Conservation (phyloP, 92 coral and sea anemone genomes). For the Desmophyllum pertusum region DNA sequence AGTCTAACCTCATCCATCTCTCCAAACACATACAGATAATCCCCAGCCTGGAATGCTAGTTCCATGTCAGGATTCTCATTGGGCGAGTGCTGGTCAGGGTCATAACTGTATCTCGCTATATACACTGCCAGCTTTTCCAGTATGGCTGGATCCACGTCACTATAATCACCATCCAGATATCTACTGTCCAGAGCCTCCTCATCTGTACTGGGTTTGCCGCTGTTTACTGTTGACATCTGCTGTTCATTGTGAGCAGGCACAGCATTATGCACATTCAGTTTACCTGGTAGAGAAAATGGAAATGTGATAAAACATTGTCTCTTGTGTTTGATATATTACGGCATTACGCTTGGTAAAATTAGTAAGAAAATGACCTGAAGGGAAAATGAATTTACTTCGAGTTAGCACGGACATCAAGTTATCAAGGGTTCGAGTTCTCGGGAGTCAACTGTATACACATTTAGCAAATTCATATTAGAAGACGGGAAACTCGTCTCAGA, state of each 20-base stretch:
- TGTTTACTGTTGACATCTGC: background rate
- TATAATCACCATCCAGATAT: constrained; percentile 30
- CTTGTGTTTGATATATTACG: too few relatives aligned
- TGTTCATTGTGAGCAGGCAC: constrained; percentile 2
- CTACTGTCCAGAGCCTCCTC: constrained; percentile 35
- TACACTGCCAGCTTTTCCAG: constrained; percentile 86
- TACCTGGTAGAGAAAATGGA: background rate
- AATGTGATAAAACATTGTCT: too few relatives aligned
- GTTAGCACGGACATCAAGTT: too few relatives aligned
- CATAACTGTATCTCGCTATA: constrained; percentile 94
- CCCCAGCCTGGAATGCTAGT: constrained; percentile 99
- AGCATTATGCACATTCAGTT: constrained; percentile 25
- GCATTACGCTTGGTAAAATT: too few relatives aligned
- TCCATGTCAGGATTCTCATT: constrained; percentile 94
- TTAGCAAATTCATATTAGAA: too few relatives aligned
- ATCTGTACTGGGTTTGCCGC: background rate
- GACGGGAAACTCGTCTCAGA: too few relatives aligned
- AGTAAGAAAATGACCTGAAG: too few relatives aligned
- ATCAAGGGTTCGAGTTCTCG: too few relatives aligned
- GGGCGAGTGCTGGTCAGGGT: constrained; percentile 92
- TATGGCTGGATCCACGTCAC: constrained; percentile 45
- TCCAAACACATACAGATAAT: constrained; percentile 95
- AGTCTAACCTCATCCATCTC: constrained; percentile 98
- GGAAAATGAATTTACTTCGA: too few relatives aligned
- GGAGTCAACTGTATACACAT: too few relatives aligned